Evolutionary conservation across 2,113 vertebrate genomes (phyloP), one percentile per base, ranked within the genome.

Genomic region (Rhabdomys dilectus): DNA sequence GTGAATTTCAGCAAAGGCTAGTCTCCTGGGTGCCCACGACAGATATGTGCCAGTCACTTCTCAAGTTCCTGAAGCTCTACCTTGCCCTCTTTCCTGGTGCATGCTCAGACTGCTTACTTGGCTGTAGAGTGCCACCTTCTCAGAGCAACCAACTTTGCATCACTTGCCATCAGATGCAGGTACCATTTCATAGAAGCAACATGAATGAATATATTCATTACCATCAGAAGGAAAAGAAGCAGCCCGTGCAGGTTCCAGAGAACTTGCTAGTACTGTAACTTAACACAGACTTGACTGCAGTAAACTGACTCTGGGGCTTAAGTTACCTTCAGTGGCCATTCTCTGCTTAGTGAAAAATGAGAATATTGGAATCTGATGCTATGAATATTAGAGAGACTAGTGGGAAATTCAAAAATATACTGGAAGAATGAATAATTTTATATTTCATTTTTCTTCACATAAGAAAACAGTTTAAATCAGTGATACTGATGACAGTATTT

Each of bases 321-420:
- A 56, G 93, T 89, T 96, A 91, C 93, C 72, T 88, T 76, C 89
- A 51, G 48, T 96, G 80, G 15, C 88, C 95, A 94, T 53, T 89
- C 90, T 72, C 3, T 94, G 96, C 75, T 88, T 88, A 5, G 72
- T 77, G 84, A 96, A 77, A 98, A 98, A 26, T 73, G 93, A 98
- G 92, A 93, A 96, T 93, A 66, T 88, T 93, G 94, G 80, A 97
- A 94, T 97, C 97, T 96, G 95, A 98, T 96, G 90, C 66, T 96
- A 66, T 89, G 93, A 95, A 91, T 95, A 96, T 95, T 92, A 88
- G 17, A 92, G 60, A 89, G 70, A 87, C 92, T n/a, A 60, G 29
- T 91, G 34, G 62, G 22, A 76, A 94, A 26, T 93, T 84, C 68
- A 39, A 89, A 96, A 94, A 94, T 77, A 96, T 39, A 56, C 21